These are phyloP conservation scores for Ochropacha duplaris DNA, from an alignment of 2,888 invertebrate genomes.

Conservation along the genomic window DNA sequence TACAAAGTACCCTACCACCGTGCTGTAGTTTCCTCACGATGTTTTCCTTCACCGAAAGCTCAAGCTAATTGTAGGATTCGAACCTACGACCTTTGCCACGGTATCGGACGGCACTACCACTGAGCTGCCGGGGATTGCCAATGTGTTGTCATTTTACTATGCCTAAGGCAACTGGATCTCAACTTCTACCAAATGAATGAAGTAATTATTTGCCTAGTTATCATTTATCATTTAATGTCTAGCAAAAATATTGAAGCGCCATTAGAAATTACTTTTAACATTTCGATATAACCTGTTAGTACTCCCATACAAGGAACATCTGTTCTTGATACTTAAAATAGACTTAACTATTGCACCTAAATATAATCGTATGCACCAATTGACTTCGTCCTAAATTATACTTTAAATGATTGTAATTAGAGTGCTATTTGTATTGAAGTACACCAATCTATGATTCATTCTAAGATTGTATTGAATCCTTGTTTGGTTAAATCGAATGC, in stretches of 20 bases:
- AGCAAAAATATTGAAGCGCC: not conserved
- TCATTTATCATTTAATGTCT: not conserved
- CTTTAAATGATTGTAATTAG: not conserved
- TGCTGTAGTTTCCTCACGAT: no score
- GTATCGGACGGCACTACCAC: no score
- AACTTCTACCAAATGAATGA: no score
- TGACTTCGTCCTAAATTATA: slow-evolving; percentile 10
- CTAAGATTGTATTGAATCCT: slow-evolving; percentile 29
- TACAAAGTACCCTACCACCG: no score
- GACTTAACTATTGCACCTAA: not conserved
- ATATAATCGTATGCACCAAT: not conserved
- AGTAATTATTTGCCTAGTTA: not conserved
- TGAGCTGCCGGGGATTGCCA: no score
- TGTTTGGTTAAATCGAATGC: slow-evolving; percentile 56
- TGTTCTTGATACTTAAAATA: not conserved
- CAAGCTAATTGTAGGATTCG: no score
- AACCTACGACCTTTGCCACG: no score
- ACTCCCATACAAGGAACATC: not conserved
- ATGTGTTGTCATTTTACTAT: no score
- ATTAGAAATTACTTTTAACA: not conserved
- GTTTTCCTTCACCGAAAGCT: no score
- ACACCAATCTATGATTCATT: slow-evolving; percentile 44
- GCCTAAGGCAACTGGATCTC: no score
- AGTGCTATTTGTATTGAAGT: slow-evolving; percentile 26
- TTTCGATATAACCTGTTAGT: not conserved